These are phyloP conservation scores for Clarias platycephalus DNA, from an alignment of 2,797 vertebrate species.

Conservation along the genomic window DNA sequence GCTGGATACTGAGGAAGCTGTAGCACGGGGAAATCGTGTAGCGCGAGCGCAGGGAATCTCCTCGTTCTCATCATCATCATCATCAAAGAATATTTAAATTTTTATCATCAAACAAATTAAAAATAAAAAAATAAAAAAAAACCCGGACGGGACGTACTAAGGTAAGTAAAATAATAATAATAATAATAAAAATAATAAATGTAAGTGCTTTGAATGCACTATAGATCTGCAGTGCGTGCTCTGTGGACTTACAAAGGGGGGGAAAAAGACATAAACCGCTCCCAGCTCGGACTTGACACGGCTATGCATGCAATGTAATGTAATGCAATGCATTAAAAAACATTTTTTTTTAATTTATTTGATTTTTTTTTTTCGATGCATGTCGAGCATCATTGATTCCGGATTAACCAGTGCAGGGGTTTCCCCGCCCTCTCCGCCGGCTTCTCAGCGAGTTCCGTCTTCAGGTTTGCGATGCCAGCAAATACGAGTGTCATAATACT, in stretches of 20 bases:
- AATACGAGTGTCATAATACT: background rate
- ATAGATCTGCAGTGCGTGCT: background rate
- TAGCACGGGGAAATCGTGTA: conserved; percentile 50
- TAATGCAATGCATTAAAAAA: too few species aligned
- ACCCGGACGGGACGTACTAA: conserved; percentile 15
- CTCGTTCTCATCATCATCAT: conserved; percentile 15
- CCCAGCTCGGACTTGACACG: background rate
- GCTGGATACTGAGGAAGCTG: conserved; percentile 52
- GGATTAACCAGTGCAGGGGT: conserved; percentile 29
- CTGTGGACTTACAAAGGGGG: background rate
- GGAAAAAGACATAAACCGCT: conserved; percentile 25
- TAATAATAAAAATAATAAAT: too few species aligned
- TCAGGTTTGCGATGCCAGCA: conserved; percentile 3
- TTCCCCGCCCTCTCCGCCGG: conserved; percentile 12
- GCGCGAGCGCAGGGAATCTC: conserved; percentile 54
- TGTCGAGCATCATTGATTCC: conserved; percentile 17
- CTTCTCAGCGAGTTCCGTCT: background rate
- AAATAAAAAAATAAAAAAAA: background rate
- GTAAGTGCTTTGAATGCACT: background rate
- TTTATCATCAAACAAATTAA: background rate
- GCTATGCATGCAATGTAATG: background rate
- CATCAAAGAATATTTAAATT: background rate
- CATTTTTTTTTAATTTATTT: background rate
- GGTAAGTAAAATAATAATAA: conserved; percentile 57
- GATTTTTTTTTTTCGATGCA: background rate